These are phyloP conservation scores for Lottia scabra DNA, from an alignment of 2,888 invertebrate species.

Conservation along the genomic window DNA sequence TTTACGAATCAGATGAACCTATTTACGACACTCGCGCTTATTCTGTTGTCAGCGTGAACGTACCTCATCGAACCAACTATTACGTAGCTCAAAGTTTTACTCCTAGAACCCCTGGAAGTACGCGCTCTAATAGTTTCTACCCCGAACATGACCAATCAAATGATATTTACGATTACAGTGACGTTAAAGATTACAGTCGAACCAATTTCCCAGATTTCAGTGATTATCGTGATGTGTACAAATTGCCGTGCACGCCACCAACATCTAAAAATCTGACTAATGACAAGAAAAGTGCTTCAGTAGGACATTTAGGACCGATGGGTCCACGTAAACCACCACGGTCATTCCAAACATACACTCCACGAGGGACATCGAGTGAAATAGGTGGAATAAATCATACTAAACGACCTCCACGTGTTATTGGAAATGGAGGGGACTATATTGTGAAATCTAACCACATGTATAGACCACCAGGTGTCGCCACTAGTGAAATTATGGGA, in stretches of 20 bases:
- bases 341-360: slow-evolving; percentile 33
- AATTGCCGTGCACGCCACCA: slow-evolving; percentile 22
- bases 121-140: slow-evolving; percentile 12
- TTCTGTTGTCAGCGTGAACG: slow-evolving; percentile 22
- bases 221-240: slow-evolving; percentile 15
- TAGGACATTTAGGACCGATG: slow-evolving; percentile 47
- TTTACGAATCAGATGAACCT: slow-evolving; percentile 33
- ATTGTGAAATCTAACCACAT: background rate
- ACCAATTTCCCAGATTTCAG: slow-evolving; percentile 26
- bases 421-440: background rate
- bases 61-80: slow-evolving; percentile 20
- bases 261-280: slow-evolving; percentile 25
- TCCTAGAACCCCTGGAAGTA: slow-evolving; percentile 12
- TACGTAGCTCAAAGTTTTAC: slow-evolving; percentile 17
- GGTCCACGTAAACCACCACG: slow-evolving; percentile 57
- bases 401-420: background rate
- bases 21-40: slow-evolving; percentile 28
- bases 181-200: slow-evolving; percentile 20
- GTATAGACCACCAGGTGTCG: background rate
- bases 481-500: slow-evolving; percentile 2
- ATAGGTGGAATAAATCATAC: background rate
- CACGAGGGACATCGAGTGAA: background rate
- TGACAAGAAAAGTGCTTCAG: slow-evolving; percentile 54
- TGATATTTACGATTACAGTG: slow-evolving; percentile 5
- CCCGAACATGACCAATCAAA: slow-evolving; percentile 10